These are phyloP conservation scores for Drosophila greeni DNA, from an alignment of 2,888 invertebrate genomes.

Conservation along the genomic window DNA sequence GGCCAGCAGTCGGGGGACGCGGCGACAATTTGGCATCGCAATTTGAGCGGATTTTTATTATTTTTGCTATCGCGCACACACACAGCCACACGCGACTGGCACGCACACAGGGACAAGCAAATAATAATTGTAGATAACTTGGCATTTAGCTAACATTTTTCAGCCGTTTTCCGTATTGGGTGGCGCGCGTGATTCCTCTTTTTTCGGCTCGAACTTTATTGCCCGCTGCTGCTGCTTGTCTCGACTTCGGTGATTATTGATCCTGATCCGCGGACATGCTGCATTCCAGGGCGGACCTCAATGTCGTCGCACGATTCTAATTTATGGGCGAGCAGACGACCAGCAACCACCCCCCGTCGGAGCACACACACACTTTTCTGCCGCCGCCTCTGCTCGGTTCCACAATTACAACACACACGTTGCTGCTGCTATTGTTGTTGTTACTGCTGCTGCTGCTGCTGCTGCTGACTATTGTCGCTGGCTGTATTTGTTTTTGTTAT, in stretches of 20 bases:
- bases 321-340: conserved; percentile 35
- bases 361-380: conserved; percentile 22
- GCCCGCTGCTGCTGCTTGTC: conserved; percentile 6
- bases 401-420: conserved; percentile 47
- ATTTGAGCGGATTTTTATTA: conserved; percentile 26
- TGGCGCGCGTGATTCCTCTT: conserved; percentile 62
- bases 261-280: conserved; percentile 30
- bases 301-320: conserved; percentile 40
- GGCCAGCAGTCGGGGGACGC: conserved; percentile 4
- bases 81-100: conserved; percentile 3
- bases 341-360: conserved; percentile 24
- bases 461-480: conserved; percentile 39
- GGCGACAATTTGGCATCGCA: conserved; percentile 34
- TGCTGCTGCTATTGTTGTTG: conserved; percentile 23
- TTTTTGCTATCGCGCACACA: conserved; percentile 29
- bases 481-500: conserved; percentile 45
- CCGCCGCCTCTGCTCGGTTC: conserved; percentile 17
- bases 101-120: conserved; percentile 46
- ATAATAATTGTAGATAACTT: conserved; percentile 71
- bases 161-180: conserved; percentile 56
- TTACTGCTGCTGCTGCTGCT: conserved; percentile 36
- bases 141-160: conserved; percentile 69
- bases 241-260: conserved; percentile 19
- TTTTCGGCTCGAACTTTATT: conserved; percentile 26
- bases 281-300: conserved; percentile 29